Evolutionary conservation across 2,888 invertebrate species (phyloP).

Genomic region (Ormyrus rosae): DNA sequence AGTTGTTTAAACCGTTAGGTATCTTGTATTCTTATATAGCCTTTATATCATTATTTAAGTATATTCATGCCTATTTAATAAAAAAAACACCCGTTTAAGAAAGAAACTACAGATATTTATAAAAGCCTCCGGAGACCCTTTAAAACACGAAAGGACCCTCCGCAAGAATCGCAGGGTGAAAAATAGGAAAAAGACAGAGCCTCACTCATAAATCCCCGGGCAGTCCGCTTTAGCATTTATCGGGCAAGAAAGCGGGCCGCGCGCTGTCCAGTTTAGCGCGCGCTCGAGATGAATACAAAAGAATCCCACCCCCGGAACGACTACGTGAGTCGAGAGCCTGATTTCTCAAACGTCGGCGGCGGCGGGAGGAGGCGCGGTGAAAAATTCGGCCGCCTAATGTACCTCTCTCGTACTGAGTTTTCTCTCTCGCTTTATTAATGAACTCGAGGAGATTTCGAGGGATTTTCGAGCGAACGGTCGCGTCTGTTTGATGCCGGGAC

Average conservation of each 20-base stretch:
- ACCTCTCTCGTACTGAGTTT: too few relatives aligned
- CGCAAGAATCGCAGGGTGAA: not conserved
- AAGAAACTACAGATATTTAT: too few relatives aligned
- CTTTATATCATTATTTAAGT: too few relatives aligned
- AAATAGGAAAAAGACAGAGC: slow-evolving; percentile 42
- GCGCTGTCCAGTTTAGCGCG: slow-evolving; percentile 6
- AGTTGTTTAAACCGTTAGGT: too few relatives aligned
- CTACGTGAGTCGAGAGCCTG: slow-evolving; percentile 71
- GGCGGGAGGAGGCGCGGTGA: slow-evolving; percentile 5
- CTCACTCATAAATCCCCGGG: slow-evolving; percentile 57
- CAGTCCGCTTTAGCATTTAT: slow-evolving; percentile 50
- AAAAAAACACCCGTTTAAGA: too few relatives aligned
- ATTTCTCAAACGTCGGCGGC: slow-evolving; percentile 69
- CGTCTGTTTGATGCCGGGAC: too few relatives aligned
- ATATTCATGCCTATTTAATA: too few relatives aligned
- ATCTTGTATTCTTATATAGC: too few relatives aligned
- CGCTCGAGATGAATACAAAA: slow-evolving; percentile 16
- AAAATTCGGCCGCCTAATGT: slow-evolving; percentile 20
- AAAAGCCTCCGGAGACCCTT: too few relatives aligned
- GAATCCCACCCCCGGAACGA: slow-evolving; percentile 42
- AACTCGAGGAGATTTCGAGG: not conserved
- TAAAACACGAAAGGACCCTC: too few relatives aligned
- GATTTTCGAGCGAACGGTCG: too few relatives aligned
- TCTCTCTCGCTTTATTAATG: slow-evolving; percentile 9
- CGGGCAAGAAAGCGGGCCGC: slow-evolving; percentile 16